phyloP scores from a whole-genome alignment of 2,888 invertebrate genomes.

The Mantis religiosa region DNA sequence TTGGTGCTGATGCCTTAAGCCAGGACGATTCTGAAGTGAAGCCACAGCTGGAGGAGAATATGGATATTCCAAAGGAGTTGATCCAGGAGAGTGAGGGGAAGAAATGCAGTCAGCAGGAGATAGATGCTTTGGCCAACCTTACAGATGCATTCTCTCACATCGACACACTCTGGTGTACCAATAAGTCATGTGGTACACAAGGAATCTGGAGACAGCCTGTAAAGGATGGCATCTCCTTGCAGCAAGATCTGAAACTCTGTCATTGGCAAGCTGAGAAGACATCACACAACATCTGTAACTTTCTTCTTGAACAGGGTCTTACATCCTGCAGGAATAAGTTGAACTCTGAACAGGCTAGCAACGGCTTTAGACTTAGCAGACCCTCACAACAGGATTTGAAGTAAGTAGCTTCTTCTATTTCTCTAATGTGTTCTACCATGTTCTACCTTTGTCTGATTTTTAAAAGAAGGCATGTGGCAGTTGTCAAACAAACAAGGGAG shows the following conservation, averaged over 20 bases:
- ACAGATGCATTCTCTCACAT: conserved; percentile 21
- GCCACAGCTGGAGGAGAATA: not conserved
- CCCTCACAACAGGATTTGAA: conserved; percentile 33
- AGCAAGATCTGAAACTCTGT: not conserved
- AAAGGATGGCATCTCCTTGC: conserved; percentile 17
- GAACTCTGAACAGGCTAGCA: not conserved
- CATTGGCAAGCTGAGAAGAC: not conserved
- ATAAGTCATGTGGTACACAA: not conserved
- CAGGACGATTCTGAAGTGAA: no score
- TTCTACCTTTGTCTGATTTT: no score
- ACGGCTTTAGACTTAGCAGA: conserved; percentile 21
- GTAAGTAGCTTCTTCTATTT: no score
- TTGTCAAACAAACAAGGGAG: no score
- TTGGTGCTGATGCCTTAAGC: not conserved
- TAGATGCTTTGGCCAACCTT: conserved; percentile 9
- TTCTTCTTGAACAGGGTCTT: not conserved
- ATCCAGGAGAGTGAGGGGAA: not conserved
- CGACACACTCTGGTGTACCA: not conserved
- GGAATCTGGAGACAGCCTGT: conserved; percentile 18
- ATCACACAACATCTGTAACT: not conserved
- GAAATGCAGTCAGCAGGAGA: conserved; percentile 5
- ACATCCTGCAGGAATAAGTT: not conserved
- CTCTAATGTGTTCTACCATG: no score
- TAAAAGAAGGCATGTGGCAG: no score
- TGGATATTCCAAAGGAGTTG: not conserved